These are phyloP conservation scores for Shargacucullia verbasci DNA, from an alignment of 2,888 invertebrate genomes.

Conservation along the genomic window DNA sequence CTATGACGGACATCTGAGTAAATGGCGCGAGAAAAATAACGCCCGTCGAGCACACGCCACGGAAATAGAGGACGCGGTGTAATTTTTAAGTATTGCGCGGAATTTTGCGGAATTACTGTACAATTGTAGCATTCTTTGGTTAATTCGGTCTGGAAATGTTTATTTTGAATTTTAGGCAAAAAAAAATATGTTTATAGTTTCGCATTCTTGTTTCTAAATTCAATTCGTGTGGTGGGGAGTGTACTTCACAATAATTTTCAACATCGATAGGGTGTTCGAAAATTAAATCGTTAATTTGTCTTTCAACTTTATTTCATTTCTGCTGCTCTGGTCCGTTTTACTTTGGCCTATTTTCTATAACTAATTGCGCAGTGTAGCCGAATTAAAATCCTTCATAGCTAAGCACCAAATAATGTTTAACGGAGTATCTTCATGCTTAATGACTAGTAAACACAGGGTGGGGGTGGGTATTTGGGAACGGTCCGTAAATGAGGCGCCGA, in stretches of 20 bases:
- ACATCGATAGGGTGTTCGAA: not conserved
- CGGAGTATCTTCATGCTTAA: constrained; percentile 74
- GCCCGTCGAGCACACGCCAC: constrained; percentile 68
- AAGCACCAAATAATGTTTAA: constrained; percentile 53
- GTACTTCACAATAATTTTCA: constrained; percentile 1
- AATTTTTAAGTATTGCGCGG: constrained; percentile 55
- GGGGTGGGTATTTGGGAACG: constrained; percentile 63
- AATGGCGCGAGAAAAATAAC: constrained; percentile 85
- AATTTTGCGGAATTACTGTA: constrained; percentile 41
- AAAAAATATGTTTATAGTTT: not conserved
- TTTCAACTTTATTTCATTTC: not conserved
- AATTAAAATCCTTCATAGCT: constrained; percentile 47
- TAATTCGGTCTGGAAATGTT: constrained; percentile 18
- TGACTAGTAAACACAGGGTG: constrained; percentile 80
- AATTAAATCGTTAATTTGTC: constrained; percentile 3
- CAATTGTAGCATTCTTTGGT: constrained; percentile 58
- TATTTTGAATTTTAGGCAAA: not conserved
- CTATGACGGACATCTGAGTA: constrained; percentile 83
- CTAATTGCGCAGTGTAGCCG: constrained; percentile 33
- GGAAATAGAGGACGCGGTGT: constrained; percentile 69
- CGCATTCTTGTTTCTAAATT: not conserved
- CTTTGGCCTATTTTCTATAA: constrained; percentile 25
- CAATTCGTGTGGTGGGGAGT: no score
- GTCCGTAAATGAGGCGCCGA: constrained; percentile 78
- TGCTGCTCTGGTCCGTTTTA: not conserved